Percentiles rank a stretch among this genome's conserved stretches.
These are phyloP conservation scores for Oreochromis spilurus DNA, from an alignment of 2,113 vertebrate species.

Conservation along the genomic window DNA sequence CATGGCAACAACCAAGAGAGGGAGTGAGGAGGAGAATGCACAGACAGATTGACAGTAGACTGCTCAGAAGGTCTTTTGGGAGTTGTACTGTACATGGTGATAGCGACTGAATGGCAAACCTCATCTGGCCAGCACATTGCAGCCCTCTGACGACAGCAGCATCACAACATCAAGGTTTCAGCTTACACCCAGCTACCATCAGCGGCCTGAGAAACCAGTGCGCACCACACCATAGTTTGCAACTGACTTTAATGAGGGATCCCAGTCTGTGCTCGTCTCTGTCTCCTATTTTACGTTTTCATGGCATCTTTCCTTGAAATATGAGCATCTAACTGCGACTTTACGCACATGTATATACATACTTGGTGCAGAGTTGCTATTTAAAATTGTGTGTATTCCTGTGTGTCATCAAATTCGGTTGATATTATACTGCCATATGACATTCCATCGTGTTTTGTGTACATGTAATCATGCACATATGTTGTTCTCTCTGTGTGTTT, in stretches of 20 bases:
- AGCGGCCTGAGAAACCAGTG: background rate
- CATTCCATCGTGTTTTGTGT: conserved; percentile 5
- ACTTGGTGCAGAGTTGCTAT: background rate
- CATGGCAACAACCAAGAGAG: background rate
- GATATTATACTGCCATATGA: background rate
- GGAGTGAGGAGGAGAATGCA: background rate
- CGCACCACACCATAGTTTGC: background rate
- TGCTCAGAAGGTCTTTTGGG: background rate
- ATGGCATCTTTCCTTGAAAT: background rate
- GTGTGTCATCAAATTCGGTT: conserved; percentile 16
- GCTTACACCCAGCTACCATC: background rate
- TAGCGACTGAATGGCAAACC: background rate
- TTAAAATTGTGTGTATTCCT: background rate
- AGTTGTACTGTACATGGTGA: background rate
- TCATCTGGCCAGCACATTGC: conserved; percentile 59
- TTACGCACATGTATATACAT: background rate
- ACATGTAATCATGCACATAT: conserved; percentile 17
- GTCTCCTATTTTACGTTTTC: background rate
- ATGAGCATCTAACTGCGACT: background rate
- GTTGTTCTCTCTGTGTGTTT: conserved; percentile 2
- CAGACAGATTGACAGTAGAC: background rate
- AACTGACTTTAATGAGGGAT: conserved; percentile 11
- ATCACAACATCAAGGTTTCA: background rate
- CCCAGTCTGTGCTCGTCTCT: background rate
- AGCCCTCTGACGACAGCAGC: background rate